Evolutionary conservation across 2,113 vertebrate genomes (phyloP).

Genomic region (Tachuris rubrigastra): DNA sequence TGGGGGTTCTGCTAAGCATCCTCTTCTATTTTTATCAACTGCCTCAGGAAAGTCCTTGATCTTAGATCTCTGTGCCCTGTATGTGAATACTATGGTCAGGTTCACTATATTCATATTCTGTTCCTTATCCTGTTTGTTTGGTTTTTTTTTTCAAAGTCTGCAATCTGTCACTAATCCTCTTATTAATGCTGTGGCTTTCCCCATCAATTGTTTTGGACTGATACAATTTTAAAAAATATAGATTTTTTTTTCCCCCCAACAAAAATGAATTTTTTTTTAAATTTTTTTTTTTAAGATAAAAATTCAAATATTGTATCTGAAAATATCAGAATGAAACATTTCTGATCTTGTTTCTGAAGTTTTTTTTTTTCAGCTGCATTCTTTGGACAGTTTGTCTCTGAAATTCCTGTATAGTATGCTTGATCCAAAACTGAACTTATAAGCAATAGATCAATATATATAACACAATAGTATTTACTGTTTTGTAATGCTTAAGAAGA

Average conservation of each 20-base stretch:
- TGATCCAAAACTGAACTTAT: not conserved
- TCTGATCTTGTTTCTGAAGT: not conserved
- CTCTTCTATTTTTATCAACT: not conserved
- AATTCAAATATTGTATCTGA: not conserved
- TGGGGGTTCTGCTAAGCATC: accelerated
- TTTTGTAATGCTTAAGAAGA: not conserved
- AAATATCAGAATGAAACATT: not conserved
- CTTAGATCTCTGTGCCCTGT: not conserved
- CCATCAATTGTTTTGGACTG: not conserved
- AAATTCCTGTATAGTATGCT: not conserved
- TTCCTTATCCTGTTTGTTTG: not conserved
- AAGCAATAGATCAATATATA: not conserved
- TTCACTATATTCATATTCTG: not conserved
- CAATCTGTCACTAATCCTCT: not conserved
- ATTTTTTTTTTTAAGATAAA: not conserved
- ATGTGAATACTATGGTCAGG: not conserved
- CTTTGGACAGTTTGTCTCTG: not conserved
- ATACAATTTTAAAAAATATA: accelerated
- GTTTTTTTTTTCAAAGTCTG: not conserved
- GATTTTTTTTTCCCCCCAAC: accelerated
- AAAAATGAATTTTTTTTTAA: not conserved
- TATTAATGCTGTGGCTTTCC: not conserved
- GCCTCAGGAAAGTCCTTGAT: not conserved
- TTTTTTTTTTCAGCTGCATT: not conserved
- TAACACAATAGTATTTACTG: not conserved